Base-by-base conservation (phyloP, 2,797 vertebrate genomes). In the Clarias pachynema region DNA sequence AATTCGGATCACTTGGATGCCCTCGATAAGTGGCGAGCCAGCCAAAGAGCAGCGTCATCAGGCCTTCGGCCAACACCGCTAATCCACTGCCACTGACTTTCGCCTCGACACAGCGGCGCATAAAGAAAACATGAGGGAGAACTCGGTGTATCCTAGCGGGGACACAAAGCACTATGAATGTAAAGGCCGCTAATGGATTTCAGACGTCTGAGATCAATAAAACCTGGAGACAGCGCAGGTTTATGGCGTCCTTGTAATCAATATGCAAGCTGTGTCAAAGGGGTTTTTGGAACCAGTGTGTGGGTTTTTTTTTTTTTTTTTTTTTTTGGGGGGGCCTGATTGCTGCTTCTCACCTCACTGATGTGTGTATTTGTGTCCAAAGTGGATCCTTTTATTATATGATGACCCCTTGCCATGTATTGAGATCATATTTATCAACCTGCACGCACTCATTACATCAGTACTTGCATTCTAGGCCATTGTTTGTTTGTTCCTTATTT, bases 161-260 rank as follows among this genome's bases (percentile, higher is more conserved):
- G 86, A 88, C 82, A 85, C 78, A 85, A 87, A 75, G 87, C 81
- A 75, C 88, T 83, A 85, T 88, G 85, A 86, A 90, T 90, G 86
- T 89, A 90, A 92, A 89, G 86, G 83, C 49, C 73, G 81, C 82
- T 91, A 91, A 92, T 91, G 89, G 90, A 88, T 91, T 88, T 87
- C 68, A 65, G 90, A 84, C 87, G 31, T 86, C 77, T 56, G 26
- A 81, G 90, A 92, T 92, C 90, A 87, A 92, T 92, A 90, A 87
- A 89, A 90, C 86, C 84, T 84, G 83, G 83, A 89, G 88, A 89
- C 86, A 79, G 86, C 44, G 80, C 75, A 86, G 88, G 87, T 90
- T 91, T 91, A 91, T 84, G 82, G 86, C 84, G 87, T 90, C 88
- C 84, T 79, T 89, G 85, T 89, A 89, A 92, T 90, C 90, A 85